Conservation (phyloP, 2,797 vertebrate genomes). For the Euthynnus affinis region DNA sequence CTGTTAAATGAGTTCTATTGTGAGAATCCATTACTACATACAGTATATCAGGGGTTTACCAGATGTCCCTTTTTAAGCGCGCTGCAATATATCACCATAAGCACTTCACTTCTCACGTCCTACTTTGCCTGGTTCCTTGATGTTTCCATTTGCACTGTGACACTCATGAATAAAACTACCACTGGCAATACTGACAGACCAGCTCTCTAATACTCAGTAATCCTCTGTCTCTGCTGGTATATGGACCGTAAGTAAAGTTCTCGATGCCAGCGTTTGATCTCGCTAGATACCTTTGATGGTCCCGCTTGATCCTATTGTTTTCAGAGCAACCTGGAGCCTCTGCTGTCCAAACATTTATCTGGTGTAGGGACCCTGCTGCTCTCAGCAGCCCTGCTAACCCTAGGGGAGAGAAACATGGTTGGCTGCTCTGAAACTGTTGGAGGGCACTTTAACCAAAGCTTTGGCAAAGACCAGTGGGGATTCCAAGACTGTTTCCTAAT, state of each 20-base stretch:
- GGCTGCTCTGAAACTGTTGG: conserved; percentile 17
- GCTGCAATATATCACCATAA: conserved; percentile 13
- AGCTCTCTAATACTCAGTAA: conserved; percentile 32
- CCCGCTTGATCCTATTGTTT: conserved; percentile 64
- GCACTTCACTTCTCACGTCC: conserved; percentile 2
- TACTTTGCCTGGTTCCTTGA: conserved; percentile 16
- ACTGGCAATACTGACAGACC: conserved; percentile 21
- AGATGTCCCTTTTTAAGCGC: conserved; percentile 30
- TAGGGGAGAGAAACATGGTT: conserved; percentile 17
- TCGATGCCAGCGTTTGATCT: conserved; percentile 50
- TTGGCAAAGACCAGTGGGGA: conserved; percentile 34
- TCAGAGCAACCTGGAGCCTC: conserved; percentile 53
- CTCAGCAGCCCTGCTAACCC: conserved; percentile 36
- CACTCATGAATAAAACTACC: conserved; percentile 43
- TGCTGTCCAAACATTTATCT: conserved; percentile 68
- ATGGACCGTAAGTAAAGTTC: conserved; percentile 34
- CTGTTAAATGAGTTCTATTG: conserved; percentile 14
- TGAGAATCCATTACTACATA: conserved; percentile 8
- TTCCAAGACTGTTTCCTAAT: conserved; percentile 34
- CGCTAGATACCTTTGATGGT: conserved; percentile 40
- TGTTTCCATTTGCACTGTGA: conserved; percentile 37
- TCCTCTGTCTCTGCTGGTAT: conserved; percentile 32
- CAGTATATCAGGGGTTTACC: conserved; percentile 11
- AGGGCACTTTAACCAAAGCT: conserved; percentile 42
- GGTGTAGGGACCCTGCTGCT: conserved; percentile 42